phyloP scores from a whole-genome alignment of 2,797 vertebrate species.

The Protonibea diacanthus region DNA sequence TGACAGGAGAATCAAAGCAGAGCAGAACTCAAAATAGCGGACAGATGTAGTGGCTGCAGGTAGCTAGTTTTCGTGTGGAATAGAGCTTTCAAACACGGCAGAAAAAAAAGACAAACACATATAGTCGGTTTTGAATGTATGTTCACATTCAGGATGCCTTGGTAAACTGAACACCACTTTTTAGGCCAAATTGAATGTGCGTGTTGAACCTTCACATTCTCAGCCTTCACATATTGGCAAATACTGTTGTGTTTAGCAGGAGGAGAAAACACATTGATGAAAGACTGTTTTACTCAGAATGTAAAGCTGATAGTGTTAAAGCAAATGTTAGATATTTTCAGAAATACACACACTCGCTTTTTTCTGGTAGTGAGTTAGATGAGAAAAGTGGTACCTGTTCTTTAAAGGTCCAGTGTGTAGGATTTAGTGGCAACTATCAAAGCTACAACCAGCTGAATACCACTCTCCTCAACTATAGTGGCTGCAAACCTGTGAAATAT shows the following conservation, averaged over 20 bases:
- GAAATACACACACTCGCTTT: not conserved
- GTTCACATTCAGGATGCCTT: conserved; percentile 71
- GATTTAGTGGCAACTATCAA: too few species aligned
- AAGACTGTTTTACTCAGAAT: conserved; percentile 47
- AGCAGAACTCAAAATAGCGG: conserved; percentile 30
- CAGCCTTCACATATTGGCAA: conserved; percentile 61
- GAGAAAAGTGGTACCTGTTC: not conserved
- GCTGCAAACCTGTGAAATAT: too few species aligned
- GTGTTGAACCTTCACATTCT: conserved; percentile 72
- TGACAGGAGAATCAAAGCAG: conserved; percentile 78
- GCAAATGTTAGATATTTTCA: conserved; percentile 39
- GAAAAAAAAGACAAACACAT: conserved; percentile 15
- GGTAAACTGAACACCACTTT: conserved; percentile 79
- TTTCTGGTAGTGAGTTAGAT: not conserved
- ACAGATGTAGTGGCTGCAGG: conserved; percentile 29
- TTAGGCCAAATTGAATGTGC: conserved; percentile 80
- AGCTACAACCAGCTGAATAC: too few species aligned
- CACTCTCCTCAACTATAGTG: too few species aligned
- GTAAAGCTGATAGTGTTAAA: conserved; percentile 34
- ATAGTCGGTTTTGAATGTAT: conserved; percentile 54
- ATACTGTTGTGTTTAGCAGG: conserved; percentile 67
- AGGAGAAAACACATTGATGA: conserved; percentile 3
- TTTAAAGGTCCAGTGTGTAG: too few species aligned
- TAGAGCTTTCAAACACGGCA: conserved; percentile 39
- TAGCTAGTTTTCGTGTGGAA: conserved; percentile 33